These are phyloP conservation scores for Aix galericulata DNA, from an alignment of 2,113 vertebrate species.

Conservation along the genomic window DNA sequence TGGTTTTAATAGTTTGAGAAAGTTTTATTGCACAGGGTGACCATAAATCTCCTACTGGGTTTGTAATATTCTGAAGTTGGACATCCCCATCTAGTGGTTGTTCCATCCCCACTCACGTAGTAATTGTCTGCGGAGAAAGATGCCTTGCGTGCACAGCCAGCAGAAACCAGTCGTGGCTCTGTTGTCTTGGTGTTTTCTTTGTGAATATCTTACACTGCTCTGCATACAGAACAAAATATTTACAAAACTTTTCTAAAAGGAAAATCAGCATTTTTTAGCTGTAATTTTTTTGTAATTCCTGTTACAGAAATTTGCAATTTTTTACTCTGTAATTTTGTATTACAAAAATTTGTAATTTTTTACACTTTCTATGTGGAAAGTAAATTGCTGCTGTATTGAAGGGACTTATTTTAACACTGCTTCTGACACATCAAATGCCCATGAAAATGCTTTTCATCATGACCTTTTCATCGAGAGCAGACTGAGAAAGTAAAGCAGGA, in stretches of 20 bases:
- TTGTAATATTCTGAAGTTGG: neutral
- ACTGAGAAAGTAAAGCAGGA: neutral
- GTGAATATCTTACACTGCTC: neutral
- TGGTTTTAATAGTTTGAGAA: neutral
- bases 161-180: neutral
- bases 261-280: neutral
- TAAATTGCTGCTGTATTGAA: neutral
- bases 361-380: neutral
- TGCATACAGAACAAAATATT: neutral
- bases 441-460: neutral
- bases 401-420: neutral
- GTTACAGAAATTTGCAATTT: no score
- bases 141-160: fast-evolving
- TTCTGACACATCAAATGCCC: neutral
- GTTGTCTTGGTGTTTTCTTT: neutral
- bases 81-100: slow-evolving; percentile 75
- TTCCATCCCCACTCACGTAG: neutral
- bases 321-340: no score
- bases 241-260: fast-evolving
- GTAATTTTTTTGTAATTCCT: no score
- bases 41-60: fast-evolving
- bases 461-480: neutral
- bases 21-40: neutral
- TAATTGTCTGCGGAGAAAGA: neutral
- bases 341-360: neutral